Percentiles rank a stretch among this genome's conserved stretches.
phyloP scores from a whole-genome alignment of 2,888 invertebrate species.

The Tipula lateralis region DNA sequence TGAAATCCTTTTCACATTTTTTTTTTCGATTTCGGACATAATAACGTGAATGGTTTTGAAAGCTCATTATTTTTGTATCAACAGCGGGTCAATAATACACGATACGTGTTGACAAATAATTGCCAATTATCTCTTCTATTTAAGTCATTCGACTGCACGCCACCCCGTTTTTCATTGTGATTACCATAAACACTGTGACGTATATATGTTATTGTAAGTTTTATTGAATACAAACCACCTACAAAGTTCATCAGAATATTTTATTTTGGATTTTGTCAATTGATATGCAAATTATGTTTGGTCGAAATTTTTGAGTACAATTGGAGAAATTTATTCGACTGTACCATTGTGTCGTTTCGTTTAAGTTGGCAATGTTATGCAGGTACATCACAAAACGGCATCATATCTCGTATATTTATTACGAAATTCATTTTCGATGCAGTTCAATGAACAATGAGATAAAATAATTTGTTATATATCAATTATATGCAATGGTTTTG shows the following conservation, averaged over 20 bases:
- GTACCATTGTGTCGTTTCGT: neutral
- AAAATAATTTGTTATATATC: slow-evolving; percentile 14
- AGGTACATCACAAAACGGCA: neutral
- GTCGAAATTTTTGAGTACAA: neutral
- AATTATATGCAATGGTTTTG: neutral
- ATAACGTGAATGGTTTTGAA: neutral
- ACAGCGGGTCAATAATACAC: neutral
- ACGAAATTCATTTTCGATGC: neutral
- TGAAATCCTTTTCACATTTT: neutral
- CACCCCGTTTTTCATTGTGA: neutral
- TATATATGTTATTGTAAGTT: neutral
- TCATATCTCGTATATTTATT: neutral
- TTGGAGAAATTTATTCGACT: neutral
- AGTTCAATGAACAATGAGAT: slow-evolving; percentile 11
- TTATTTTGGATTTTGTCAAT: neutral
- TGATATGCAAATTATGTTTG: neutral
- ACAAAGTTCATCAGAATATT: neutral
- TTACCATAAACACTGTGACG: too few species aligned
- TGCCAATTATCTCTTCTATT: neutral
- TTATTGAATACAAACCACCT: neutral
- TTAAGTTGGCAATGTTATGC: neutral
- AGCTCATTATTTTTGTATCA: neutral
- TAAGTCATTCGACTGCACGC: neutral
- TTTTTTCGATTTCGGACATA: neutral
- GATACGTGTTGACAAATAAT: neutral